These are phyloP conservation scores for Drosophila mimica DNA, from an alignment of 2,888 invertebrate genomes.

Conservation along the genomic window DNA sequence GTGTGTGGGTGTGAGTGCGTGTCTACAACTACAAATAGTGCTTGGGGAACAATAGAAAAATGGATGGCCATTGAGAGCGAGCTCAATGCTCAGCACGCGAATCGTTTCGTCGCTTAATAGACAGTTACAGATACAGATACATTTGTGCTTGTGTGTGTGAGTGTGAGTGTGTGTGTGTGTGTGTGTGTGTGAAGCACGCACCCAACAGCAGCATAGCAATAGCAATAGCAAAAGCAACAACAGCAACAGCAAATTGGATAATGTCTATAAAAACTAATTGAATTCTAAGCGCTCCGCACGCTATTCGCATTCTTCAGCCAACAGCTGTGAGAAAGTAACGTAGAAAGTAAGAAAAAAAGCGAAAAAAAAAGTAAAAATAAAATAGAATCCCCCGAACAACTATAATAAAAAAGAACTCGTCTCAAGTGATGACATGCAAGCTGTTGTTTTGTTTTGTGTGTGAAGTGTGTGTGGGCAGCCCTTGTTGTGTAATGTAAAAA, in stretches of 20 bases:
- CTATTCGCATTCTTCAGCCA: slow-evolving; percentile 67
- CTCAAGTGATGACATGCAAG: slow-evolving; percentile 78
- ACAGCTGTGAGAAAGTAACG: slow-evolving; percentile 71
- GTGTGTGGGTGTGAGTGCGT: slow-evolving; percentile 51
- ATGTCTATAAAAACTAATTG: slow-evolving; percentile 81
- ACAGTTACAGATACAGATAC: slow-evolving; percentile 71
- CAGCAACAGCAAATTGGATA: slow-evolving; percentile 76
- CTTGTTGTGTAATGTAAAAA: slow-evolving; percentile 43
- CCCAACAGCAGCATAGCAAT: slow-evolving; percentile 33
- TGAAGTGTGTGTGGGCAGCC: slow-evolving; percentile 48
- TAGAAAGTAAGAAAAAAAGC: slow-evolving; percentile 58
- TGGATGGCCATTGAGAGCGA: slow-evolving; percentile 73
- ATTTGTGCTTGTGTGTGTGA: slow-evolving; percentile 3
- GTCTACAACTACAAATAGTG: slow-evolving; percentile 72
- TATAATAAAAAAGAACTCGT: slow-evolving; percentile 59
- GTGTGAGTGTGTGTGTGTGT: neutral
- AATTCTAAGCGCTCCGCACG: slow-evolving; percentile 80
- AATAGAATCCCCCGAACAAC: slow-evolving; percentile 36
- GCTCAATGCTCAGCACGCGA: slow-evolving; percentile 74
- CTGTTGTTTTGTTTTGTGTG: slow-evolving; percentile 47
- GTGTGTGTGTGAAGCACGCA: slow-evolving; percentile 61
- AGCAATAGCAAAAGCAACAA: slow-evolving; percentile 10
- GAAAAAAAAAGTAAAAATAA: slow-evolving; percentile 32
- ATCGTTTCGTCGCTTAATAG: slow-evolving; percentile 67
- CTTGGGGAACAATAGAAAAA: slow-evolving; percentile 72